Base-by-base conservation (phyloP, 2,888 invertebrate genomes). In the Agrochola macilenta region DNA sequence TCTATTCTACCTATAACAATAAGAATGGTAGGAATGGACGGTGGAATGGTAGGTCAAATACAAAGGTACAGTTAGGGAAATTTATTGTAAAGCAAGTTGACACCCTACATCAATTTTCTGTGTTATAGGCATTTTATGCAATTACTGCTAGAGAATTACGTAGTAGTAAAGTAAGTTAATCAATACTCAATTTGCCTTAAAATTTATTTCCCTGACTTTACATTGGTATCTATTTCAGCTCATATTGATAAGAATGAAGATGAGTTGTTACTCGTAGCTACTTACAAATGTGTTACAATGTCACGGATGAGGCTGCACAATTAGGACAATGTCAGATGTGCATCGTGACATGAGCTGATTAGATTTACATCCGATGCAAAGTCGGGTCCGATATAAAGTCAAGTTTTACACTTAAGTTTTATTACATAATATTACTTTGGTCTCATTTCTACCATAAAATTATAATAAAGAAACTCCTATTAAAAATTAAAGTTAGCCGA, bases 221-320 rank as follows among this genome's bases (percentile, higher is more conserved):
- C 20, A 39, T 39, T 30, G 12, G 43, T 54, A 69, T 52, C 49
- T 52, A 58, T 69, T 71, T 46, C 54, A 58, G 58, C 46, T 39
- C 3, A 39, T 58, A 66, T 39, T 68, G 74, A 82, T 85, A 74
- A 85, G n/a, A 72, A 35, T 66, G 54, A 84, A 85, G 85, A 84
- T 82, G 74, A 85, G 49, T 74, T 74, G 61, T 54, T 58, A 74
- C 61, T 85, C 5, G 49, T 54, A 63, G 73, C 66, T 83, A 85
- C 83, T 84, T 82, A 85, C 54, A 74, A 70, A 85, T 84, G 85
- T 82, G 78, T 84, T 88, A 88, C 88, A 88, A 79, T 89, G 88
- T 85, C 88, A 86, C 78, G 81, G 81, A 69, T 84, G 66, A 84
- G 88, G 88, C 76, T 87, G 75, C 23, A 43, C 23, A 81, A 79